Base-by-base conservation (phyloP, 1,140 invertebrate species). In the Mycetomoellerius zeteki region DNA sequence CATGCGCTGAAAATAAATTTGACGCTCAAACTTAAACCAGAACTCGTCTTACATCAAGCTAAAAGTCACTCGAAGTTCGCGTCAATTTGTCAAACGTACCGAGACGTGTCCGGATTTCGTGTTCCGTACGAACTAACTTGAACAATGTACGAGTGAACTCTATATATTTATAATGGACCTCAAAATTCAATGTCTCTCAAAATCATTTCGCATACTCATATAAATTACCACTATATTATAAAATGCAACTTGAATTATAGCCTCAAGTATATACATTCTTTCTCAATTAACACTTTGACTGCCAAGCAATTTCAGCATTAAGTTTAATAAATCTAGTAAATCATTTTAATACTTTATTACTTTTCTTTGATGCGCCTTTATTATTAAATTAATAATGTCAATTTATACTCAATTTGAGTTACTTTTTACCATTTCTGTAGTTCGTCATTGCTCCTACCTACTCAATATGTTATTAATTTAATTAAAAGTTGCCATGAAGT, bases 61-160 rank as follows among this genome's bases (percentile, higher is more conserved):
- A 75, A 54, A 78, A 78, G 75, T 82, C 75, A 86, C 16, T 86
- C 60, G 71, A 82, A 87, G 76, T 87, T 91, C 76, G 64, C 82
- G 88, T 88, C 90, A 85, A 91, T 91, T 91, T 89, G 88, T 91
- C 81, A 91, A 88, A 86, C 86, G 82, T 91, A 89, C 69, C 77
- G 71, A 84, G 81, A 91, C 86, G 80, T 91, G 85, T 87, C 71
- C 71, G 73, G 69, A 65, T 84, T 62, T 71, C 33, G 12, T 52
- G 89, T 89, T 90, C 78, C 85, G 85, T 90, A 77, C 73, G 77
- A 90, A 85, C 80, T 85, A 89, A 85, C 86, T 76, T 21, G 85
- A 58, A 90, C 78, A 84, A 84, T 73, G 69, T 84, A 84, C 37
- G 54, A 73, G n/a, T 73, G 37, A 60, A 84, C 54, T 84, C 54